Conservation (phyloP, 1,140 invertebrate genomes). For the Drosophila asahinai region DNA sequence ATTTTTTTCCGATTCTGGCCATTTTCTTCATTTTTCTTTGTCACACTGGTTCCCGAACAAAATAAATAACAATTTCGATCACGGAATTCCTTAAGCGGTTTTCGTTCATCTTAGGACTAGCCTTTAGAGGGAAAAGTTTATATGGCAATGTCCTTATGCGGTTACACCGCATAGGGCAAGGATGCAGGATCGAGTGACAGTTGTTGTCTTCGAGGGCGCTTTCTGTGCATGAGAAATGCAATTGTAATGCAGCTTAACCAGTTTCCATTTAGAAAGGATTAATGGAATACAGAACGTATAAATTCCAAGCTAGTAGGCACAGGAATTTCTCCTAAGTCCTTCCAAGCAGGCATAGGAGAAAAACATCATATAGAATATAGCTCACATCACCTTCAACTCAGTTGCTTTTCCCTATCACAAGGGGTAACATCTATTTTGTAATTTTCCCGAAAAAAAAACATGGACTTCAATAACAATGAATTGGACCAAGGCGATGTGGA, state of each 20-base stretch:
- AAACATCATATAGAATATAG: neutral
- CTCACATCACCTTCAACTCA: neutral
- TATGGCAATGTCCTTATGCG: constrained; percentile 8
- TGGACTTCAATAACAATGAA: neutral
- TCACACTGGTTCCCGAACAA: no score
- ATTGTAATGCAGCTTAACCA: constrained; percentile 26
- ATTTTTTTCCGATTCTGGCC: no score
- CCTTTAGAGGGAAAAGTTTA: no score
- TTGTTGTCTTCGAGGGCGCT: constrained; percentile 36
- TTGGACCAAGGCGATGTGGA: neutral
- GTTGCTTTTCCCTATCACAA: neutral
- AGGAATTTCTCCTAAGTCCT: neutral
- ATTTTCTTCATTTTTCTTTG: no score
- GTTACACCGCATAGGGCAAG: constrained; percentile 19
- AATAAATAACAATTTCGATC: no score
- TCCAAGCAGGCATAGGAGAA: neutral
- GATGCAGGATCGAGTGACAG: constrained; percentile 42
- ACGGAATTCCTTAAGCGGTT: no score
- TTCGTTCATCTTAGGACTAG: no score
- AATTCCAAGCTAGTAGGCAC: neutral
- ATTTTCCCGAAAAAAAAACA: neutral
- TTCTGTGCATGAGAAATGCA: constrained; percentile 68
- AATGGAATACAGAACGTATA: neutral
- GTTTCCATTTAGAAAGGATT: neutral
- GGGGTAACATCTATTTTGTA: neutral